Base-by-base conservation (phyloP, 2,888 invertebrate species). In the Cerastis leucographa region DNA sequence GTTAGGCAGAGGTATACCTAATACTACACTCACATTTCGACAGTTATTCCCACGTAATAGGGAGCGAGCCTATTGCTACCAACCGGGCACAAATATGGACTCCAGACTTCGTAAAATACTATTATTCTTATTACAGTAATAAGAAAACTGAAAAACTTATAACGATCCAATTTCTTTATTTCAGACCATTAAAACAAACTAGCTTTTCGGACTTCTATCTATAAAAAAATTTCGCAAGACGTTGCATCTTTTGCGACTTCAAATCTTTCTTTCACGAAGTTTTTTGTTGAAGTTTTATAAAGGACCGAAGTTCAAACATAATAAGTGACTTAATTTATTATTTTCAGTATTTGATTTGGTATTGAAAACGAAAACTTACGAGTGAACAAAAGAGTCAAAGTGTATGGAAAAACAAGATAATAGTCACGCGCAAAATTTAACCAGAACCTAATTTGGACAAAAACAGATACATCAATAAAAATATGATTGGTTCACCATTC, bases 101-200 rank as follows among this genome's bases (percentile, higher is more conserved):
- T 35, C 35, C 35, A 3, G 35, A 35, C 2, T 35, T 35, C 35
- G 1, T 35, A 35, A 35, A 35, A 35, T 35, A 35, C 35, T 35
- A 1, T 35, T 35, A 3, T 35, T 35, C 35, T 35, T 61, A 19
- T 19, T 64, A 64, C 8, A 42, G 2, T n/a, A 46, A 49, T 22
- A 70, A 75, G 19, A 71, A 59, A 59, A 74, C 68, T 69, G n/a
- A 65, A 81, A 78, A 81, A 84, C 73, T 76, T 79, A 54, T 69
- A 79, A 86, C 14, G 19, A 74, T 51, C 35, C 19, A 67, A 75
- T 69, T 79, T 72, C 2, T 71, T 61, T 29, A 65, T 66, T 73
- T 25, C 17, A 14, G 51, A 17, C 40, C 62, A 70, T 59, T 71
- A 78, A 71, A 65, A 67, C 51, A 75, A 77, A 76, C 54, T 40